Percentiles rank a stretch among this genome's conserved stretches.
These are phyloP conservation scores for Zeuzera pyrina DNA, from an alignment of 2,888 invertebrate species.

Conservation along the genomic window DNA sequence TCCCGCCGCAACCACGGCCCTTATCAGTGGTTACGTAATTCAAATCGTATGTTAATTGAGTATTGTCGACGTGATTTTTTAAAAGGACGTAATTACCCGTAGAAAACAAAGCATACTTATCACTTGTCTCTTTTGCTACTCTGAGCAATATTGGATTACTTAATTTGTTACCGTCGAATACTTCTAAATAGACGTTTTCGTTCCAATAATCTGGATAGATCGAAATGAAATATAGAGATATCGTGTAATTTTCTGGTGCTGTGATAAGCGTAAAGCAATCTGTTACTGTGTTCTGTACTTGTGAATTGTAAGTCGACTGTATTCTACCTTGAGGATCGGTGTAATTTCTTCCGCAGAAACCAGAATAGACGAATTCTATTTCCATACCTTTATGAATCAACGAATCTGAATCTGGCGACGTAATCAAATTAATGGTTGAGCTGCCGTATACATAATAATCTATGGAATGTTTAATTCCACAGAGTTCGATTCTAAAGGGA, in stretches of 20 bases:
- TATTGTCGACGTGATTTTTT: constrained; percentile 38
- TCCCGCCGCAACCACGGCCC: constrained; percentile 56
- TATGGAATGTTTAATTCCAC: constrained; percentile 32
- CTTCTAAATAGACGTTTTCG: constrained; percentile 41
- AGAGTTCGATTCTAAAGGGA: constrained; percentile 29
- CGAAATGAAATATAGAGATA: constrained; percentile 76
- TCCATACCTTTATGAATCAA: constrained; percentile 75
- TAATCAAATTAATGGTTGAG: constrained; percentile 34
- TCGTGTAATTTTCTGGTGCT: constrained; percentile 76
- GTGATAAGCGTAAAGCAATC: constrained; percentile 79
- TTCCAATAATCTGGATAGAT: constrained; percentile 30
- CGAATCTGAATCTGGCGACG: constrained; percentile 31
- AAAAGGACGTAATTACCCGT: constrained; percentile 77
- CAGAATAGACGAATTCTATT: constrained; percentile 71
- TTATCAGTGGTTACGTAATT: constrained; percentile 47
- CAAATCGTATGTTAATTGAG: constrained; percentile 31
- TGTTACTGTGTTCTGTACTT: background rate
- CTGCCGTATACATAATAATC: constrained; percentile 41
- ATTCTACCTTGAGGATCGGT: constrained; percentile 81
- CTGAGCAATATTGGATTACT: constrained; percentile 25
- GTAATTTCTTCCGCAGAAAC: constrained; percentile 75
- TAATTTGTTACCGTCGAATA: constrained; percentile 45
- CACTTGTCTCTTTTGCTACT: constrained; percentile 21
- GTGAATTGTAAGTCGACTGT: constrained; percentile 28
- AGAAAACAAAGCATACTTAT: constrained; percentile 74